Conservation (phyloP, 2,888 invertebrate species). For the Omphaloscelis lunosa region DNA sequence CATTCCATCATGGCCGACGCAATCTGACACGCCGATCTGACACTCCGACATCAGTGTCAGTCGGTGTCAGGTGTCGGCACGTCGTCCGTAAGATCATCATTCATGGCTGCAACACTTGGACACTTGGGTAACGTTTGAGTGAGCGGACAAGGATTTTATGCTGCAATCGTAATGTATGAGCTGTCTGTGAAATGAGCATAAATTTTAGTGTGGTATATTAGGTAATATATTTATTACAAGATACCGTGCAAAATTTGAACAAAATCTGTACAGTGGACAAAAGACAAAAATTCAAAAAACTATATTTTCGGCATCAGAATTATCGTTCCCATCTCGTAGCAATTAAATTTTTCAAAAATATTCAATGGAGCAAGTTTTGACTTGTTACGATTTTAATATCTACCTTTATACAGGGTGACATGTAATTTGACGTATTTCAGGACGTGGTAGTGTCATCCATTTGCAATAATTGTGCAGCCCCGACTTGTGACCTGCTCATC, state of each 20-base stretch:
- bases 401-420: too few species aligned
- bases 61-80: conserved; percentile 51
- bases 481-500: too few species aligned
- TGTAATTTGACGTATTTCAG: too few species aligned
- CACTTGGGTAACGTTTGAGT: conserved; percentile 27
- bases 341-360: too few species aligned
- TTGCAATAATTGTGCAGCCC: too few species aligned
- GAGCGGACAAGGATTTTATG: conserved; percentile 35
- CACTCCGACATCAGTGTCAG: conserved; percentile 55
- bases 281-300: too few species aligned
- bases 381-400: too few species aligned
- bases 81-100: conserved; percentile 55
- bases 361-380: too few species aligned
- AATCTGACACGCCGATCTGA: conserved; percentile 59
- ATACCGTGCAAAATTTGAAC: background rate
- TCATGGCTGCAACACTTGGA: conserved; percentile 46
- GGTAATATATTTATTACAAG: background rate
- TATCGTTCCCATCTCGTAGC: too few species aligned
- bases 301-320: too few species aligned
- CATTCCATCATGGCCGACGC: conserved; percentile 53
- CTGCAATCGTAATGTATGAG: conserved; percentile 22
- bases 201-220: background rate
- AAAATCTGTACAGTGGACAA: too few species aligned
- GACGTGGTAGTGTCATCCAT: too few species aligned
- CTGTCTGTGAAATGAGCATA: background rate